Conservation (phyloP, 1,140 invertebrate species). For the Panagrolaimus sp. region DNA sequence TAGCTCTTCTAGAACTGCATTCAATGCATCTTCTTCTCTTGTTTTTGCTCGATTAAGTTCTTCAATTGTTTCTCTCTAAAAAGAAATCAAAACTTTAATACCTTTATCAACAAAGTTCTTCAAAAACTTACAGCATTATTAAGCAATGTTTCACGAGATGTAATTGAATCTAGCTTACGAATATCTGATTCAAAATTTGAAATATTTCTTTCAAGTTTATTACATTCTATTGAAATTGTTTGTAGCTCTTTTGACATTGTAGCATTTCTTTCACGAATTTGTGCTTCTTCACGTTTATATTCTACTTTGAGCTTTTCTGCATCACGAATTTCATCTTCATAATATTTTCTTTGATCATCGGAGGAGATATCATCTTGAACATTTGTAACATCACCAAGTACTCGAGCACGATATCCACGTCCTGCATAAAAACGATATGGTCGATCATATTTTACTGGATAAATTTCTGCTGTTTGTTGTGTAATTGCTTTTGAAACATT, state of each 20-base stretch:
- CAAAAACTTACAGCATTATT: neutral
- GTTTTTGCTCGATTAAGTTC: too few relatives aligned
- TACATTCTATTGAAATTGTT: neutral
- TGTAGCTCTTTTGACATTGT: neutral
- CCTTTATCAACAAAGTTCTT: too few relatives aligned
- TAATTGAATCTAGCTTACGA: neutral
- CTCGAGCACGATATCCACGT: neutral
- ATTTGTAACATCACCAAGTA: too few relatives aligned
- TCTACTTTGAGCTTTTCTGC: neutral
- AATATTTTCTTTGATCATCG: neutral
- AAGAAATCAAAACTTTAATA: too few relatives aligned
- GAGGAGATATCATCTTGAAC: neutral
- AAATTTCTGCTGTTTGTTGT: constrained; percentile 27
- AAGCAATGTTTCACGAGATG: neutral
- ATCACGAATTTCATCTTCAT: neutral
- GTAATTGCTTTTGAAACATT: constrained; percentile 33
- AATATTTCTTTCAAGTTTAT: neutral
- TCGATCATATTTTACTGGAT: constrained; percentile 20
- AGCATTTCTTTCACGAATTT: neutral
- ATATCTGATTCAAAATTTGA: neutral
- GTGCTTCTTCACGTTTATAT: neutral
- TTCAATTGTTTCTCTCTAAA: too few relatives aligned
- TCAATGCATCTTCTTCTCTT: too few relatives aligned
- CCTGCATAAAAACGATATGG: constrained; percentile 19
- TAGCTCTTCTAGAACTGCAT: too few relatives aligned